phyloP scores from a whole-genome alignment of 2,797 vertebrate species.

The Poecilia gillii region DNA sequence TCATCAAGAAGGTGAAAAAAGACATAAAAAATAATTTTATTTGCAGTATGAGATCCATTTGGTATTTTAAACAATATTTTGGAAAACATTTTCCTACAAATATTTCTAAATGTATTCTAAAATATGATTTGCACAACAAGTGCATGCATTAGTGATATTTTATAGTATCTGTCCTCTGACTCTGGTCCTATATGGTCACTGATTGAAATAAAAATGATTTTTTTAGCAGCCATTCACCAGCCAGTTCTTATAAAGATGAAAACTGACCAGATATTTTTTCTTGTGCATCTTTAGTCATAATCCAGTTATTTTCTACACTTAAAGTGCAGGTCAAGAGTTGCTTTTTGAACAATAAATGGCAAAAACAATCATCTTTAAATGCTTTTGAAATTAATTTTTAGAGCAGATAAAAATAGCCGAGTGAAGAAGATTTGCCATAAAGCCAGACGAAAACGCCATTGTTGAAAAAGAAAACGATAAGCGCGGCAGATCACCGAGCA shows the following conservation, averaged over 20 bases:
- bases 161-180: neutral
- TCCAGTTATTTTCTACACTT: no score
- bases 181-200: neutral
- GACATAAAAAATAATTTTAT: neutral
- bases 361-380: conserved; percentile 20
- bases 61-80: neutral
- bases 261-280: neutral
- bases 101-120: neutral
- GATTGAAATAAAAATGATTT: neutral
- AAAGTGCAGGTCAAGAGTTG: neutral
- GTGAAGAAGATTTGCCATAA: conserved; percentile 18
- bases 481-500: conserved; percentile 34
- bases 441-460: conserved; percentile 26
- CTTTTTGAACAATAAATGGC: conserved; percentile 22
- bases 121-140: neutral
- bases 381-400: neutral
- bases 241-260: neutral
- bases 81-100: neutral
- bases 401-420: conserved; percentile 11
- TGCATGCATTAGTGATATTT: neutral
- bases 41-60: neutral
- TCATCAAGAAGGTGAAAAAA: neutral
- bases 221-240: neutral
- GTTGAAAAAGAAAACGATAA: conserved; percentile 17
- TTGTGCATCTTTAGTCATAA: neutral